These are phyloP conservation scores for Dicerorhinus sumatrensis DNA, from an alignment of 2,113 vertebrate genomes.

Conservation along the genomic window DNA sequence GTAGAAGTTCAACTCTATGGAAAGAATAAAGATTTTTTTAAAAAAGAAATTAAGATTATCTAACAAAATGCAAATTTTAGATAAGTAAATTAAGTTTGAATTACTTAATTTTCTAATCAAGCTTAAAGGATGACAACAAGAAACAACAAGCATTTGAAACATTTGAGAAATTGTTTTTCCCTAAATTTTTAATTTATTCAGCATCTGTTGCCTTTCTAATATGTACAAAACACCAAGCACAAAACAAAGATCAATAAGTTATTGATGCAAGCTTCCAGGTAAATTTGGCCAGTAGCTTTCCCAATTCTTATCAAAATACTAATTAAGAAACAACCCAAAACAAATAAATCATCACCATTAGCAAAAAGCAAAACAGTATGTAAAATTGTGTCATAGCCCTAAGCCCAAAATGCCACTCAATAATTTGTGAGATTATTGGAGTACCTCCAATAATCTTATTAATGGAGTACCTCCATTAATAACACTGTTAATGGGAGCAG, in stretches of 20 bases:
- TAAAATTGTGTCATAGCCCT: not conserved
- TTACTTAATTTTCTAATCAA: conserved; percentile 38
- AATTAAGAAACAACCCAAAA: not conserved
- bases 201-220: not conserved
- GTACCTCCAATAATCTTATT: not conserved
- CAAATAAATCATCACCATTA: not conserved
- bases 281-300: not conserved
- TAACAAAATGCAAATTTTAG: not conserved
- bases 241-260: conserved; percentile 21
- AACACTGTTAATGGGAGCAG: not conserved
- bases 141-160: not conserved
- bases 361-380: not conserved
- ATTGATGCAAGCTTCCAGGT: not conserved
- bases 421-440: not conserved
- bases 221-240: not conserved
- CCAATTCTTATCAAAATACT: not conserved
- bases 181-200: not conserved
- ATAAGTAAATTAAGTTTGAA: not conserved
- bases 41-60: not conserved
- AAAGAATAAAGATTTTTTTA: not conserved
- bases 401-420: not conserved
- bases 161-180: not conserved
- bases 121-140: not conserved
- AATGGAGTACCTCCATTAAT: not conserved
- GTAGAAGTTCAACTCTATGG: conserved; percentile 37